Evolutionary conservation across 2,113 vertebrate genomes (phyloP), one percentile per base, ranked within the genome.

Genomic region (Tretioscincus oriximinensis): DNA sequence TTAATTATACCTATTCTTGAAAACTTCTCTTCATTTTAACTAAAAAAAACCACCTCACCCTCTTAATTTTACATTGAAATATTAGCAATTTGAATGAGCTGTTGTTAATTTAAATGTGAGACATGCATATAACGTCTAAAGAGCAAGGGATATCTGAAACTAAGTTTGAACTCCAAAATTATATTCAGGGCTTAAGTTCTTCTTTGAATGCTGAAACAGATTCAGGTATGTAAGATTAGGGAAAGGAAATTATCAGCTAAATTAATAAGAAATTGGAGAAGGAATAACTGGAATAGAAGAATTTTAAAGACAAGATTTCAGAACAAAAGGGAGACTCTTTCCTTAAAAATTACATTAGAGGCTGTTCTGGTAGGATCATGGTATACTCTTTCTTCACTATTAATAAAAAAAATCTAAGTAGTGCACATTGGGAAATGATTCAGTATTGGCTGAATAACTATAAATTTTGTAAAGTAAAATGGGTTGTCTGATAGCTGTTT

Each of bases 221-320:
- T 78, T 88, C 77, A 80, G 69, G 85, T 86, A 85, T 92, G 76
- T 81, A 76, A 91, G 88, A 93, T 88, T 91, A 91, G 83, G 84
- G 35, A 85, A 71, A 88, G 84, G 86, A 92, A 92, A 86, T 84
- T 45, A 84, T 83, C 82, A 82, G 84, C 81, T 83, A 92, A 91
- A 92, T 91, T 91, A 85, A 83, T 85, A 88, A 91, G 84, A 82
- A 78, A 88, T 90, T 91, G 84, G 72, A 84, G 85, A 85, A 85
- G 72, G 77, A 82, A 73, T 79, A 29, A 89, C 84, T 60, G 61
- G 72, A 87, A 84, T 60, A 81, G 81, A n/a, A 82, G 78, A 88
- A 45, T 88, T 87, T 88, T 86, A 24, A 86, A 82, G 72, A 63
- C 11, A 5, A 61, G 26, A 28, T 75, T 88, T 86, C 71, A 67